These are phyloP conservation scores for Entomobrya proxima DNA, from an alignment of 2,888 invertebrate species.

Conservation along the genomic window DNA sequence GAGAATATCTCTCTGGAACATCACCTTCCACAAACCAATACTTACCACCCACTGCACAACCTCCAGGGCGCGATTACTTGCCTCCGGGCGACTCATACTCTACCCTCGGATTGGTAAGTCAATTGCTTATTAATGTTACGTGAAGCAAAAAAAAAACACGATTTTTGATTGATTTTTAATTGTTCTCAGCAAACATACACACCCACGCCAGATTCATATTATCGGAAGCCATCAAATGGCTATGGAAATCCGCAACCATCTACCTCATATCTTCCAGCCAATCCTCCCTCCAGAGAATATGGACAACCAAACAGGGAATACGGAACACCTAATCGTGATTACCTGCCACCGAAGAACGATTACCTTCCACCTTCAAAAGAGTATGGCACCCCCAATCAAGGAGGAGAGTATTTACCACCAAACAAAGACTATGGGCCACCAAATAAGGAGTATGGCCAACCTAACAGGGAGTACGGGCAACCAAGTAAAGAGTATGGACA, in stretches of 20 bases:
- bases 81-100: conserved; percentile 37
- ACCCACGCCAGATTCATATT: conserved; percentile 65
- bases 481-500: conserved; percentile 11
- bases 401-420: conserved; percentile 1
- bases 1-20: conserved; percentile 51
- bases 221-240: conserved; percentile 68
- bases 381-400: background rate
- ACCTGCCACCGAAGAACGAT: conserved; percentile 15
- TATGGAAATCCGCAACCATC: conserved; percentile 64
- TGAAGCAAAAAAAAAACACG: background rate
- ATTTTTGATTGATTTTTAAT: too few species aligned
- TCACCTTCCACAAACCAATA: conserved; percentile 65
- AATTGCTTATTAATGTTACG: background rate
- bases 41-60: conserved; percentile 51
- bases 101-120: conserved; percentile 31
- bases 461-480: conserved; percentile 5
- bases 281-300: conserved; percentile 1
- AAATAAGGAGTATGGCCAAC: conserved; percentile 27
- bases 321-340: conserved; percentile 14
- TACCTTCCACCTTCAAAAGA: conserved; percentile 32
- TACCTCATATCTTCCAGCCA: conserved; percentile 47
- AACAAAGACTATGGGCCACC: conserved; percentile 39
- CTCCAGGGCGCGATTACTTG: conserved; percentile 22
- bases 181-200: conserved; percentile 65
- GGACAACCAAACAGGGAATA: background rate